A percentile compares a stretch with the other conserved stretches of the same genome.
These are phyloP conservation scores for Piaya cayana DNA, from an alignment of 2,113 vertebrate genomes.

Conservation along the genomic window DNA sequence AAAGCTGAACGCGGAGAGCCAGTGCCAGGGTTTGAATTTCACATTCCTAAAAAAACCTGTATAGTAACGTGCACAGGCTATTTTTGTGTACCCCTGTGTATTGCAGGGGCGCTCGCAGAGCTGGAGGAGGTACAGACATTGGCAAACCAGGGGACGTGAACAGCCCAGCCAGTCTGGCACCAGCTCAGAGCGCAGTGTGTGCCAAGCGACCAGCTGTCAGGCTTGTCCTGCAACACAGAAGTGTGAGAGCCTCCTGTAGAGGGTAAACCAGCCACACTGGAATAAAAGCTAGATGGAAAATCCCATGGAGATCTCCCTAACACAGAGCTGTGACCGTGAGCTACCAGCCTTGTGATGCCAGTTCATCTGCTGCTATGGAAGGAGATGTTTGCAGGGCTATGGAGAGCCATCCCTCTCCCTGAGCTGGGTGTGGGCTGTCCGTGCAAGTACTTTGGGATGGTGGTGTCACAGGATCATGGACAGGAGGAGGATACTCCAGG, in stretches of 20 bases:
- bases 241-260: neutral
- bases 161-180: neutral
- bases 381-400: neutral
- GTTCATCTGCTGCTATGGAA: neutral
- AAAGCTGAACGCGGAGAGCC: neutral
- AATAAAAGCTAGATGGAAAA: neutral
- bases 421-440: rapidly evolving
- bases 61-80: rapidly evolving
- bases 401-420: too few relatives aligned
- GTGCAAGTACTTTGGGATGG: rapidly evolving
- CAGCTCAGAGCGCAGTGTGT: rapidly evolving
- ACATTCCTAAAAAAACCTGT: neutral
- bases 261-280: too few relatives aligned
- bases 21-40: neutral
- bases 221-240: rapidly evolving
- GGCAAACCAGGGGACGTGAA: too few relatives aligned
- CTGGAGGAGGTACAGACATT: neutral
- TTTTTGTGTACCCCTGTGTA: rapidly evolving
- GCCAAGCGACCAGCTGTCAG: neutral
- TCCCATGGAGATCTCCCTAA: neutral
- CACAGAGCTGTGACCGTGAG: too few relatives aligned
- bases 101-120: neutral
- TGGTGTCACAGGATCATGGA: neutral
- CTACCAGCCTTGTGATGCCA: neutral
- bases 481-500: neutral